Evolutionary conservation across 2,797 vertebrate genomes (phyloP).

Genomic region (Cynopterus sphinx): DNA sequence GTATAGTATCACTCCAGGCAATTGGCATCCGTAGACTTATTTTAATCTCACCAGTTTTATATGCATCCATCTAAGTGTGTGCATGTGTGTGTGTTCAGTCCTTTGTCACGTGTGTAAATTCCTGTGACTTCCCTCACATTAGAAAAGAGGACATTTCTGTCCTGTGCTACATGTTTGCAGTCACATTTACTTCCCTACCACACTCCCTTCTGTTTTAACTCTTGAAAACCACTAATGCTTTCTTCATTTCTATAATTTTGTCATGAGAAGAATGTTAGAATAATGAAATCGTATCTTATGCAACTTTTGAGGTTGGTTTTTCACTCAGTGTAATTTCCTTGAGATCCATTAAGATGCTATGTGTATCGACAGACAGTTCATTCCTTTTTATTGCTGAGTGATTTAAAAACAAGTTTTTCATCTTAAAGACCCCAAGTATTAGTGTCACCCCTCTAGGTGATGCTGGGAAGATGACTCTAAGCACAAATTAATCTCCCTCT

Average conservation of each 20-base stretch:
- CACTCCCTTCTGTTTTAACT: background rate
- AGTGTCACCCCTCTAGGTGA: background rate
- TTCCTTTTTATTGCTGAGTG: background rate
- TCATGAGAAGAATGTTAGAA: background rate
- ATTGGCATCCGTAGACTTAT: background rate
- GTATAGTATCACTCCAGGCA: background rate
- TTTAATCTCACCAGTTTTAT: background rate
- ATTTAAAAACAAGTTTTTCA: background rate
- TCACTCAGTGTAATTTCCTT: background rate
- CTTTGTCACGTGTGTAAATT: background rate
- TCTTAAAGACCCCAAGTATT: background rate
- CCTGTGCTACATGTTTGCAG: background rate
- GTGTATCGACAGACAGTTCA: no score
- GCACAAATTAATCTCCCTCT: background rate
- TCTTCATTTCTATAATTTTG: background rate
- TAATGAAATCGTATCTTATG: background rate
- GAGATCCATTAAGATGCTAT: background rate
- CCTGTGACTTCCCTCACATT: background rate
- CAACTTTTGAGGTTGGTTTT: background rate
- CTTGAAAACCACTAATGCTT: background rate
- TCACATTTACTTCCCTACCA: background rate
- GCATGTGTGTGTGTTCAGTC: background rate
- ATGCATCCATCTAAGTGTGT: background rate
- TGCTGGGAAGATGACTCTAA: background rate
- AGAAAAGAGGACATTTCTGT: background rate